Percentiles rank a stretch among this genome's conserved stretches.
These are phyloP conservation scores for Microctonus hyperodae DNA, from an alignment of 2,888 invertebrate genomes.

Conservation along the genomic window DNA sequence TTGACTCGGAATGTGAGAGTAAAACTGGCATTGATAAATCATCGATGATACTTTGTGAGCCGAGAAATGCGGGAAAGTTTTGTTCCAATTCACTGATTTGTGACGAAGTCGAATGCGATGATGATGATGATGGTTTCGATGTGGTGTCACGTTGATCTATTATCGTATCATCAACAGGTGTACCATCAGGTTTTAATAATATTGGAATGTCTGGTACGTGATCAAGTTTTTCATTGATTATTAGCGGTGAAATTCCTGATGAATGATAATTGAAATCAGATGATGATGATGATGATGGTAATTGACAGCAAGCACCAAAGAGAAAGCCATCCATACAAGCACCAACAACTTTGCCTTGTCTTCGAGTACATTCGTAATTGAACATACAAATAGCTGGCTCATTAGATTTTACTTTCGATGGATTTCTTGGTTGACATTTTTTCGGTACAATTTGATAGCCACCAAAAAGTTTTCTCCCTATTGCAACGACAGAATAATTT, in stretches of 20 bases:
- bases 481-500: not conserved
- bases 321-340: conserved; percentile 92
- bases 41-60: conserved; percentile 54
- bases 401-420: conserved; percentile 67
- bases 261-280: conserved; percentile 54
- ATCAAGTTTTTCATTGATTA: conserved; percentile 50
- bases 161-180: conserved; percentile 46
- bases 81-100: conserved; percentile 43
- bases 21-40: conserved; percentile 53
- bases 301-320: conserved; percentile 90
- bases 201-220: conserved; percentile 60
- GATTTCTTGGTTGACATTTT: conserved; percentile 76
- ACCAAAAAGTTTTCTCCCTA: conserved; percentile 77
- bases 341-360: conserved; percentile 84
- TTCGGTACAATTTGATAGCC: conserved; percentile 87
- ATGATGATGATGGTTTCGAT: conserved; percentile 30
- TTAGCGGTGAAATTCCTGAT: conserved; percentile 40
- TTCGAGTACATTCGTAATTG: conserved; percentile 85
- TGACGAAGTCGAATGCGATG: conserved; percentile 6
- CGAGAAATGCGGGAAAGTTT: conserved; percentile 50
- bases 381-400: conserved; percentile 91
- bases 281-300: conserved; percentile 65
- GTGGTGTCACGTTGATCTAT: conserved; percentile 25
- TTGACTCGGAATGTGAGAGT: conserved; percentile 49
- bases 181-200: conserved; percentile 56